Base-by-base conservation (phyloP, 2,888 invertebrate species). In the Coronaproctus castanopsis region DNA sequence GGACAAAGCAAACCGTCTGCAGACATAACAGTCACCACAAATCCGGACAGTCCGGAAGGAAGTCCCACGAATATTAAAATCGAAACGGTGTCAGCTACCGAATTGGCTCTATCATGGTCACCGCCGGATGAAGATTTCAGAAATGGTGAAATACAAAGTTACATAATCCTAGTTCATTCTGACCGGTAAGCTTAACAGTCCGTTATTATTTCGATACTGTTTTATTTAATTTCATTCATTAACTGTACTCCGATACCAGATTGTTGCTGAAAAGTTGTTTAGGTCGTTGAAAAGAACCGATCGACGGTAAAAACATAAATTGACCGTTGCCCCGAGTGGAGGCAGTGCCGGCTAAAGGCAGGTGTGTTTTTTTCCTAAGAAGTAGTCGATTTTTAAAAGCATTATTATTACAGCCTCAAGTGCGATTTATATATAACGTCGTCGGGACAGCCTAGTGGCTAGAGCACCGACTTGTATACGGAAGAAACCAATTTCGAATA, bases 131-230 rank as follows among this genome's bases (percentile, higher is more conserved):
- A 76, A 0, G 83, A 84, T 66, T 70, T 83, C 24, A 76, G 83
- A 54, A 83, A 87, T 68, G 87, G 87, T 0, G 80, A 83, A 64
- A 79, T 85, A 62, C 78, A 81, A 66, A 85, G 86, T 22, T 87
- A 83, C 68, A 84, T 85, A 69, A 78, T 87, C 21, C 86, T 82
- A 5, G 80, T 69, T 71, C 72, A 76, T 56, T 77, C 77, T 63
- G 72, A 76, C 5, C 76, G 71, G 73, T 75, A 63, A 64, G 62
- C 14, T 36, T 19, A 52, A 14, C 54, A 20, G 1, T 19, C 24
- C 52, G 10, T 50, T 24, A 18, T 24, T 50, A 19, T 36, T 48
- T 21, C 1, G 18, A 10, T 18, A n/a, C n/a, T n/a, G n/a, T n/a
- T 23, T 50, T 18, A n/a, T 22, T 57, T 55, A 14, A 49, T 21